Percentiles rank a stretch among this genome's conserved stretches.
phyloP scores from a whole-genome alignment of 2,888 invertebrate species.

The Venusia cambrica region DNA sequence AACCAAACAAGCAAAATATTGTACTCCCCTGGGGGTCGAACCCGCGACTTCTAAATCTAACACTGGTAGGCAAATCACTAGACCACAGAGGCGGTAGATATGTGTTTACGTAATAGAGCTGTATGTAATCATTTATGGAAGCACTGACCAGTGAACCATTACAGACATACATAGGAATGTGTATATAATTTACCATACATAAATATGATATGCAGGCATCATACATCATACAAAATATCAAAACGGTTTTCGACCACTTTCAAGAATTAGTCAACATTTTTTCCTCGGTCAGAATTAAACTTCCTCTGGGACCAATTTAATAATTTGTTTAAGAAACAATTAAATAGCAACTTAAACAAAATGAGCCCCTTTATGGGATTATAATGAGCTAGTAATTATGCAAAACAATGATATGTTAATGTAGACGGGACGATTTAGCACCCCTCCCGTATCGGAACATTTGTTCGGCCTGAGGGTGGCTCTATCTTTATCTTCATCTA shows the following conservation, averaged over 20 bases:
- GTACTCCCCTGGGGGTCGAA: too few species aligned
- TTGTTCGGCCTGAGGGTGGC: constrained; percentile 57
- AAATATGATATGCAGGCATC: constrained; percentile 3
- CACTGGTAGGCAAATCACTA: too few species aligned
- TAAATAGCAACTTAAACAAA: constrained; percentile 7
- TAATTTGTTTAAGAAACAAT: too few species aligned
- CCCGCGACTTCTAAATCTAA: too few species aligned
- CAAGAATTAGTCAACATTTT: too few species aligned
- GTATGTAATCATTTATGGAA: constrained; percentile 16
- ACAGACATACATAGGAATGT: too few species aligned
- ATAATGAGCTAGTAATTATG: constrained; percentile 49
- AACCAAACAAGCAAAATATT: too few species aligned
- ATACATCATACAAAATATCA: too few species aligned
- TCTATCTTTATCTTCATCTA: constrained; percentile 51
- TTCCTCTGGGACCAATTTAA: too few species aligned
- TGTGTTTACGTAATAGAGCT: constrained; percentile 4
- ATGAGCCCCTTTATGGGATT: constrained; percentile 19
- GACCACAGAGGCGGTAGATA: constrained; percentile 18
- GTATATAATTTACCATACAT: too few species aligned
- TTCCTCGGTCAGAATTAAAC: too few species aligned
- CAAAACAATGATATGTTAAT: constrained; percentile 75
- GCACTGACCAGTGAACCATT: constrained; percentile 6
- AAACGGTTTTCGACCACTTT: too few species aligned
- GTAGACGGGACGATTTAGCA: constrained; percentile 71
- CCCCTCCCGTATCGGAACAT: constrained; percentile 57